Percentiles rank a stretch among this genome's conserved stretches.
phyloP scores from a whole-genome alignment of 2,797 vertebrate species.

The Sciurus carolinensis region DNA sequence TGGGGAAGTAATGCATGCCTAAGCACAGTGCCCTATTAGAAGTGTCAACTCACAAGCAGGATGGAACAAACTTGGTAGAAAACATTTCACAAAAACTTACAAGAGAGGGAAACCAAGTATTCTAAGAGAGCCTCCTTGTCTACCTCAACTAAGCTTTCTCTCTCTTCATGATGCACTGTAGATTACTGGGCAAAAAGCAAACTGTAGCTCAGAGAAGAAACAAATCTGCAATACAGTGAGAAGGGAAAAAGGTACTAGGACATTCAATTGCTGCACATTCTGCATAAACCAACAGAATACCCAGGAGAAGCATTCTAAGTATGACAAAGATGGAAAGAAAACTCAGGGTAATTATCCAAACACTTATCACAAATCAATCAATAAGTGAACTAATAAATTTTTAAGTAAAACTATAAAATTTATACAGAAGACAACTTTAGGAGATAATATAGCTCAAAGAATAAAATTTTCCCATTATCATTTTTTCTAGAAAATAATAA shows the following conservation, averaged over 20 bases:
- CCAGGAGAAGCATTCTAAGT: neutral
- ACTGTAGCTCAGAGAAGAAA: neutral
- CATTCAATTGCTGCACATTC: neutral
- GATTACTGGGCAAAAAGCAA: neutral
- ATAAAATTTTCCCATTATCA: neutral
- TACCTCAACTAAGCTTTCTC: neutral
- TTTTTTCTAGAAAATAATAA: neutral
- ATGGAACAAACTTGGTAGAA: neutral
- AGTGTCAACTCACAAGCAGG: neutral
- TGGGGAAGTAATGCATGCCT: neutral
- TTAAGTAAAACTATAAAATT: neutral
- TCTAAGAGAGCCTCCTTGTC: neutral
- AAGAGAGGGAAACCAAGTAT: neutral
- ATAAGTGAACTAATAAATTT: neutral
- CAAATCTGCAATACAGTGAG: neutral
- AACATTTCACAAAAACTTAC: conserved; percentile 8
- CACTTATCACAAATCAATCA: neutral
- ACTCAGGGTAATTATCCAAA: neutral
- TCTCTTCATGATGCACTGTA: neutral
- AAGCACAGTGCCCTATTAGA: neutral
- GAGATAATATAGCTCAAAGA: neutral
- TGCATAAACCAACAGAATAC: neutral
- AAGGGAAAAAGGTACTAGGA: neutral
- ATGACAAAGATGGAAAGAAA: neutral
- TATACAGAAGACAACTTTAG: neutral